These are phyloP conservation scores for Cardiocondyla obscurior DNA, from an alignment of 1,140 invertebrate species.

Conservation along the genomic window DNA sequence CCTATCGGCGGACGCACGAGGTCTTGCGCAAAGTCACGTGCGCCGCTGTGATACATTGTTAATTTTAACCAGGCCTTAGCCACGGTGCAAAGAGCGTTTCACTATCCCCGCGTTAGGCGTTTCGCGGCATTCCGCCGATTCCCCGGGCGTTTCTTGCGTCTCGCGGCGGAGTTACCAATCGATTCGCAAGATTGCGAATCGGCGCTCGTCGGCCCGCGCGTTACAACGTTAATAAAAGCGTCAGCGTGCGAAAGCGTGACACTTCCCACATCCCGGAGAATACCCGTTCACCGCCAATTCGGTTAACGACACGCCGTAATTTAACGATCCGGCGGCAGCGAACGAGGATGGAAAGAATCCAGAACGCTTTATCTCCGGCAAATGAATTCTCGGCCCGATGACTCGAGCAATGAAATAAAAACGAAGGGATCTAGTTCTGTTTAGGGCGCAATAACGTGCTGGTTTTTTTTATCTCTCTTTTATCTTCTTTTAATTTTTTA, in stretches of 20 bases:
- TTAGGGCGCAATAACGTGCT: too few species aligned
- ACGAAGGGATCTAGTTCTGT: too few species aligned
- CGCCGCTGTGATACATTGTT: neutral
- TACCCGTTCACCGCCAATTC: neutral
- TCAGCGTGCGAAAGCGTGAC: neutral
- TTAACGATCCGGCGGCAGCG: too few species aligned
- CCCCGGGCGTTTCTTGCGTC: neutral
- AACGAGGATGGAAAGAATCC: neutral
- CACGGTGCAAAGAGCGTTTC: neutral
- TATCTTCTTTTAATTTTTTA: too few species aligned
- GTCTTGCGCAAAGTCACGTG: neutral
- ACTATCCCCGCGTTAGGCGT: too few species aligned
- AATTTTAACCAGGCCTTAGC: neutral
- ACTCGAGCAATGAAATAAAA: too few species aligned
- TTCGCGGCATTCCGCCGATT: neutral
- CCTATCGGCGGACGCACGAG: too few species aligned
- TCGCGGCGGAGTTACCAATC: neutral
- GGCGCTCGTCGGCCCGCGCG: neutral
- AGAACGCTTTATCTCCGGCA: neutral
- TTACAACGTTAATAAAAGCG: conserved; percentile 2
- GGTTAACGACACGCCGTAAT: neutral
- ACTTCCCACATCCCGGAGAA: neutral
- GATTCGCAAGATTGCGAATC: neutral
- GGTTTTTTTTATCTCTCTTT: too few species aligned
- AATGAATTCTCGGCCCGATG: too few species aligned